Evolutionary conservation across 2,113 vertebrate species (phyloP), one percentile per base, ranked within the genome.

Genomic region (Pangasianodon gigas): DNA sequence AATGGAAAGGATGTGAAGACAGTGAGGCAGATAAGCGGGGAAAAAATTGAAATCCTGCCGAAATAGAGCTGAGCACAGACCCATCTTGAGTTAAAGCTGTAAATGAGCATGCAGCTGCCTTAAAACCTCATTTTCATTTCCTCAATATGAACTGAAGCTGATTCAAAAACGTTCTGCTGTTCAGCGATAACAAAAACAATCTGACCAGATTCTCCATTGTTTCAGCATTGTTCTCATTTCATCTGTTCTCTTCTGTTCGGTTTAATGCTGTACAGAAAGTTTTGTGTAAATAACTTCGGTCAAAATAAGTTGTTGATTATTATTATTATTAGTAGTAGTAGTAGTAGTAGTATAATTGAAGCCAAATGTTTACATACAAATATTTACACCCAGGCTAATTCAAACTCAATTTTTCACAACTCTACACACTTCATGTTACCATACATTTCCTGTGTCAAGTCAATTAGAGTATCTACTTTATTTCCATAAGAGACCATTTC

Each of bases 1-100:
- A 93, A 93, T 90, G 88, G 92, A 93, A 85, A 87, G 90, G 91
- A 93, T 93, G 93, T 85, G 90, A 92, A 94, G 92, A 93, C 92
- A 85, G 92, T 89, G 87, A 92, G 92, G 93, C 92, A 92, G 91
- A 94, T 92, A 92, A 93, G 93, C 90, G 90, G 87, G 58, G 90
- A 91, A 56, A 67, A 93, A 95, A 93, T 94, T 69, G 90, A 90
- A 88, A 88, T 88, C 80, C 91, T 85, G 92, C 90, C 93, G 87
- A 91, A 93, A 93, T 90, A 92, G 92, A 92, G 89, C 86, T 90
- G 41, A 29, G 37, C 3, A 6, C 65, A 89, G 65, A 51, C 52
- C 29, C 52, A 84, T 54, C 48, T 41, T 29, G 24, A n/a, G 37
- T 41, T 84, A 54, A 88, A 54, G 24, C 87, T 54, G 87, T 82